Conservation (phyloP, 2,113 vertebrate genomes). For the Pipa parva region DNA sequence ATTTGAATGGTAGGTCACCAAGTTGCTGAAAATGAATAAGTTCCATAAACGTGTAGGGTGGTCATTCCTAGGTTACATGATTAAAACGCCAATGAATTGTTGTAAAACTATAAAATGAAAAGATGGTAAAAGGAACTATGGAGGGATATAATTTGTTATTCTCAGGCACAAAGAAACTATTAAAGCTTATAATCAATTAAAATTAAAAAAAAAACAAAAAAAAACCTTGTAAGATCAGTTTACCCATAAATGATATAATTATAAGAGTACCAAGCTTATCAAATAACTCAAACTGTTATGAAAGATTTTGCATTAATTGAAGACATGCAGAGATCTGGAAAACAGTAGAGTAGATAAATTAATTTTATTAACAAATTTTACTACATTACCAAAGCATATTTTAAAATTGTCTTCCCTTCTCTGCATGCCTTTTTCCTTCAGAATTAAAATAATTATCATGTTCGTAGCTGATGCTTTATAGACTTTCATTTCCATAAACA, state of each 20-base stretch:
- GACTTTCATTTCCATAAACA: slow-evolving; percentile 43
- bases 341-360: slow-evolving; percentile 48
- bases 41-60: too few species aligned
- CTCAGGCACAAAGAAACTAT: too few species aligned
- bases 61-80: too few species aligned
- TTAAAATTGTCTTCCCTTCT: slow-evolving; percentile 25
- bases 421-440: slow-evolving; percentile 30
- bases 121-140: too few species aligned
- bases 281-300: slow-evolving; percentile 51
- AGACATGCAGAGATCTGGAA: slow-evolving; percentile 51
- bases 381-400: slow-evolving; percentile 43
- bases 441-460: slow-evolving; percentile 41
- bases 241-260: slow-evolving; percentile 42
- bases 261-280: slow-evolving; percentile 40
- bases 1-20: too few species aligned
- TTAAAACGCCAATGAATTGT: too few species aligned
- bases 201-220: too few species aligned
- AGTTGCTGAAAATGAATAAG: too few species aligned
- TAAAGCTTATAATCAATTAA: too few species aligned
- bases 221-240: slow-evolving; percentile 39
- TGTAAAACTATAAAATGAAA: too few species aligned
- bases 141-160: too few species aligned
- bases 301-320: slow-evolving; percentile 48
- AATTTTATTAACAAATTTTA: slow-evolving; percentile 52
- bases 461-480: slow-evolving; percentile 37